phyloP scores from a whole-genome alignment of 2,113 vertebrate genomes.

The Pomatostomus ruficeps region DNA sequence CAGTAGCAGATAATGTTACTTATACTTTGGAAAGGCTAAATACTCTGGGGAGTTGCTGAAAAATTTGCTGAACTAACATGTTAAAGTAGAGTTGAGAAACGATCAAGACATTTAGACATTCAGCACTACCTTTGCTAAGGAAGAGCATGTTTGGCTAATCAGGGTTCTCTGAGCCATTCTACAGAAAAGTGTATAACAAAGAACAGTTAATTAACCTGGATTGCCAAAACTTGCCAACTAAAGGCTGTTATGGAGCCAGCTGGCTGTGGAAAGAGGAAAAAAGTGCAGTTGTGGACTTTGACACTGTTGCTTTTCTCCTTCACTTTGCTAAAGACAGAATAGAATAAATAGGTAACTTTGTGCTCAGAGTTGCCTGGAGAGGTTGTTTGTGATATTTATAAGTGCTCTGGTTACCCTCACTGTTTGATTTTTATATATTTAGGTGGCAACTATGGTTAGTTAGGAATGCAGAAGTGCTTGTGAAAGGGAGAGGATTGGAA shows the following conservation, averaged over 20 bases:
- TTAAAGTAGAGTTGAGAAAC: not conserved
- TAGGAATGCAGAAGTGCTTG: not conserved
- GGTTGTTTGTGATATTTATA: slow-evolving; percentile 20
- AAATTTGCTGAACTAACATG: not conserved
- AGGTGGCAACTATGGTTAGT: not conserved
- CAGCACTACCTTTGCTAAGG: not conserved
- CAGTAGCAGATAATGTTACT: not conserved
- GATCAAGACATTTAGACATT: not conserved
- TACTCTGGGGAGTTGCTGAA: not conserved
- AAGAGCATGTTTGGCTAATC: not conserved
- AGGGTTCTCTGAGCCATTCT: not conserved
- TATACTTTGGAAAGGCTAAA: not conserved
- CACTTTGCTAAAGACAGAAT: not conserved
- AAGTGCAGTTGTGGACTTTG: slow-evolving; percentile 23
- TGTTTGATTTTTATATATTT: slow-evolving; percentile 15
- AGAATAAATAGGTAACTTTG: slow-evolving; percentile 4
- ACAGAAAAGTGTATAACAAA: not conserved
- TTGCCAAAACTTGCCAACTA: not conserved
- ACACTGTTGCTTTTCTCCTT: slow-evolving; percentile 2
- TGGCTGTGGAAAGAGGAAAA: slow-evolving; percentile 7
- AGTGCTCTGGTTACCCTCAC: not conserved
- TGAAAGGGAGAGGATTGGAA: not conserved
- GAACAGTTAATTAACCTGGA: slow-evolving; percentile 31
- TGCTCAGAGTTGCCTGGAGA: not conserved
- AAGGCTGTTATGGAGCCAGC: not conserved